phyloP scores from a whole-genome alignment of 2,888 invertebrate genomes.

The Lissonota sp. region DNA sequence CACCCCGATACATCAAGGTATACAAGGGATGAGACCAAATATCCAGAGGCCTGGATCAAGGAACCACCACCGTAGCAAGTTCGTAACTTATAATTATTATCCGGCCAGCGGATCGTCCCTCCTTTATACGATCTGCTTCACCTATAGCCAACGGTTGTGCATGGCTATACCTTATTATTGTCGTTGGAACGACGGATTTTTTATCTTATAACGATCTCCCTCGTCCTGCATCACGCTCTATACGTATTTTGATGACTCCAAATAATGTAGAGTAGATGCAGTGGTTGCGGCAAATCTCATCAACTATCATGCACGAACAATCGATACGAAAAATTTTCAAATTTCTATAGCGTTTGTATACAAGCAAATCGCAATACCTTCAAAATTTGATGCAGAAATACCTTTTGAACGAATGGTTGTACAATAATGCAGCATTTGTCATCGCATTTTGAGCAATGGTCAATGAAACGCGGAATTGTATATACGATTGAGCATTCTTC shows the following conservation, averaged over 20 bases:
- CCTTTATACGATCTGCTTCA: slow-evolving; percentile 20
- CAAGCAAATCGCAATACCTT: no score
- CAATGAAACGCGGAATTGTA: slow-evolving; percentile 29
- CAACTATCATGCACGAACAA: no score
- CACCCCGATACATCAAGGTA: slow-evolving; percentile 29
- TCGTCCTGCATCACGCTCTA: slow-evolving; percentile 1
- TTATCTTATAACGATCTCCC: slow-evolving; percentile 27
- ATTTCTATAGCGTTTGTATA: no score
- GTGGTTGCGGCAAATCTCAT: no score
- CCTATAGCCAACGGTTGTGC: slow-evolving; percentile 52
- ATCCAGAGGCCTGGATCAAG: slow-evolving; percentile 64
- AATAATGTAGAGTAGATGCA: no score
- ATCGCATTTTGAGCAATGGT: slow-evolving; percentile 35
- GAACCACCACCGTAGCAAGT: slow-evolving; percentile 77
- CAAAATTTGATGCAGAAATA: no score
- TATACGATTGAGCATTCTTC: slow-evolving; percentile 58
- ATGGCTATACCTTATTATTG: slow-evolving; percentile 54
- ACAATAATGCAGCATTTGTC: slow-evolving; percentile 26
- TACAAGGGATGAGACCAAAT: slow-evolving; percentile 27
- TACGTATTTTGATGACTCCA: no score
- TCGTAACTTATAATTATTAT: slow-evolving; percentile 81
- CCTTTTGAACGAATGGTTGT: no score
- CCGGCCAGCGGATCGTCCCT: slow-evolving; percentile 63
- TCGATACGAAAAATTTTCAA: no score
- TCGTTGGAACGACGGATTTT: slow-evolving; percentile 47